Evolutionary conservation across 2,888 invertebrate genomes (phyloP), one percentile per base, ranked within the genome.

Genomic region (Balanococcus diminutus): DNA sequence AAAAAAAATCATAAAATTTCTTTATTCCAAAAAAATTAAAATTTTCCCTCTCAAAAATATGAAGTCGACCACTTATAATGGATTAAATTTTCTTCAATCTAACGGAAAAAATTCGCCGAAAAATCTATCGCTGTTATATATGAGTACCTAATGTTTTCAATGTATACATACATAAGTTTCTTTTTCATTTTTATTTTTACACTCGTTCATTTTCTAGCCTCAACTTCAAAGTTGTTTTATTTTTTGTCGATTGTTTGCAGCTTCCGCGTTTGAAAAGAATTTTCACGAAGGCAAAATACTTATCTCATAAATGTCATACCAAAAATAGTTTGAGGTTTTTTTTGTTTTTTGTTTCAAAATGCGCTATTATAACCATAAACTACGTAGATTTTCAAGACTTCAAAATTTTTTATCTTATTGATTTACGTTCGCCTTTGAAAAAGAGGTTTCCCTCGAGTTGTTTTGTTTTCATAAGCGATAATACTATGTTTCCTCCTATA

Each of bases 301-400:
- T 79, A 79, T 19, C 75, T 79, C 31, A 79, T 79, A 79, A 79
- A 79, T 79, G 75, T 79, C 75, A 79, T 79, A 79, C 36, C 19
- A 79, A 79, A 79, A 79, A 28, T n/a, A 46, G 11, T 19, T 36
- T 4, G 19, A 36, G 36, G 16, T 36, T 79, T 79, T 32, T 79
- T 79, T 79, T 19, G n/a, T 79, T 11, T 5, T 28, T 36, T 79
- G 28, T 79, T 19, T 36, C 14, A 28, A 67, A 67, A 67, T 11
- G 28, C 28, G 25, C 28, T 67, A 67, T 67, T 67, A n/a, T n/a
- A 67, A 67, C 67, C 67, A 28, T 67, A 67, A 67, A 31, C 67
- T 67, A 28, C 67, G 75, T 28, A 79, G 75, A 79, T 79, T 79
- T 79, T 79, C 36, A 32, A 79, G 36, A 6, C 28, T 79, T 67